A percentile compares a stretch with the other conserved stretches of the same genome.
phyloP scores from a whole-genome alignment of 2,797 vertebrate species.

The Vespertilio murinus region DNA sequence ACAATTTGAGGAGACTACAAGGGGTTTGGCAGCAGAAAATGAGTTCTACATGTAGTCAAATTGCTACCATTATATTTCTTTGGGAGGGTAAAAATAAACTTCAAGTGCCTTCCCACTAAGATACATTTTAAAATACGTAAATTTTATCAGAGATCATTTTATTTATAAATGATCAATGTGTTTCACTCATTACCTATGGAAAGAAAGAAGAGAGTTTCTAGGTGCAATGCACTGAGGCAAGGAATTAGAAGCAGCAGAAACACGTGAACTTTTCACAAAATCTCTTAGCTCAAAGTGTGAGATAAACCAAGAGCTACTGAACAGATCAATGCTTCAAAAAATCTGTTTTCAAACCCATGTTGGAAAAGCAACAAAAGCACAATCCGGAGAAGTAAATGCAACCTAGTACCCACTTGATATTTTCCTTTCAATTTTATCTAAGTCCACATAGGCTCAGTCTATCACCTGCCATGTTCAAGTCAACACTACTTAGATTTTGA shows the following conservation, averaged over 20 bases:
- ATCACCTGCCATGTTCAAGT: neutral
- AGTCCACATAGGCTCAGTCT: neutral
- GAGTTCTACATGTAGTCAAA: slow-evolving; percentile 45
- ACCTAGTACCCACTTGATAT: neutral
- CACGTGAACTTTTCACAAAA: neutral
- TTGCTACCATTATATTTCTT: slow-evolving; percentile 12
- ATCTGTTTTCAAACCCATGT: neutral
- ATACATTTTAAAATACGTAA: slow-evolving; percentile 31
- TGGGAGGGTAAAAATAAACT: slow-evolving; percentile 21
- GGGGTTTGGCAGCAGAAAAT: slow-evolving; percentile 60
- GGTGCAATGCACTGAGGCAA: neutral
- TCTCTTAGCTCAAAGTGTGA: slow-evolving; percentile 22
- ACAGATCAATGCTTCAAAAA: neutral
- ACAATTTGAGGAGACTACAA: slow-evolving; percentile 49
- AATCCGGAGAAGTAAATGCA: neutral
- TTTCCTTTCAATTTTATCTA: slow-evolving; percentile 10
- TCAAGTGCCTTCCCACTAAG: slow-evolving; percentile 15
- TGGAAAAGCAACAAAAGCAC: neutral
- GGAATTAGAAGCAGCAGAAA: slow-evolving; percentile 40
- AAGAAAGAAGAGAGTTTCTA: neutral
- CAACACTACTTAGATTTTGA: neutral
- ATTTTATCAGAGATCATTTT: slow-evolving; percentile 40
- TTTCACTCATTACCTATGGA: slow-evolving; percentile 41
- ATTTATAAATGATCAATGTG: slow-evolving; percentile 45
- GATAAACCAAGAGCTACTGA: slow-evolving; percentile 12